Percentiles rank a stretch among this genome's conserved stretches.
Conservation (phyloP, 2,797 vertebrate genomes). For the Masticophis lateralis region DNA sequence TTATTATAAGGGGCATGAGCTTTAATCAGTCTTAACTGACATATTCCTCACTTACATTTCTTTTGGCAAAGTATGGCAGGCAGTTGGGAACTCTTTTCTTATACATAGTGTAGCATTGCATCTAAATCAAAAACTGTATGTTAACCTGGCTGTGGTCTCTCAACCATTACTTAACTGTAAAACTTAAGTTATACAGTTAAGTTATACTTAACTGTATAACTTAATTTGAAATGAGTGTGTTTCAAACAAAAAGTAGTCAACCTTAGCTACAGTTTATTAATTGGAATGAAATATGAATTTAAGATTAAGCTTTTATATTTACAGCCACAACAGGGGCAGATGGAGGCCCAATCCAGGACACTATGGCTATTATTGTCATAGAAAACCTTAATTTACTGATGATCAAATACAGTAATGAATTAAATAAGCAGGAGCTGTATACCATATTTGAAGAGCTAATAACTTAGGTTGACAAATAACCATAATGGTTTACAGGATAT, state of each 20-base stretch:
- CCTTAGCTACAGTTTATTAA: background rate
- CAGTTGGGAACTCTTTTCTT: background rate
- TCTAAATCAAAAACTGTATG: background rate
- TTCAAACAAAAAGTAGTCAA: background rate
- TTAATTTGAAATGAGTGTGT: background rate
- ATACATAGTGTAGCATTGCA: background rate
- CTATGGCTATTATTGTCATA: background rate
- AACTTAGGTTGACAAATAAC: conserved; percentile 5
- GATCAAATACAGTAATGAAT: background rate
- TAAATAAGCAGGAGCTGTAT: background rate
- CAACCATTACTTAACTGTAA: background rate
- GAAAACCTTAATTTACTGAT: background rate
- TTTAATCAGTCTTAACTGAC: no score
- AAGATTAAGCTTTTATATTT: background rate
- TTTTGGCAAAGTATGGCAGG: background rate
- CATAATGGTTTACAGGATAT: background rate
- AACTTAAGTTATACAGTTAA: background rate
- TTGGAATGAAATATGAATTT: background rate
- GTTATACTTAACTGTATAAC: background rate
- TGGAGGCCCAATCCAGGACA: background rate
- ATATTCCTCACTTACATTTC: background rate
- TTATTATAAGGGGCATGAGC: background rate
- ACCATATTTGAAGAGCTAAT: background rate
- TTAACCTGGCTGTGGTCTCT: background rate
- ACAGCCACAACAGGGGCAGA: background rate